Evolutionary conservation across 2,888 invertebrate genomes (phyloP), one percentile per base, ranked within the genome.

Genomic region (Cosmorhoe ocellata): DNA sequence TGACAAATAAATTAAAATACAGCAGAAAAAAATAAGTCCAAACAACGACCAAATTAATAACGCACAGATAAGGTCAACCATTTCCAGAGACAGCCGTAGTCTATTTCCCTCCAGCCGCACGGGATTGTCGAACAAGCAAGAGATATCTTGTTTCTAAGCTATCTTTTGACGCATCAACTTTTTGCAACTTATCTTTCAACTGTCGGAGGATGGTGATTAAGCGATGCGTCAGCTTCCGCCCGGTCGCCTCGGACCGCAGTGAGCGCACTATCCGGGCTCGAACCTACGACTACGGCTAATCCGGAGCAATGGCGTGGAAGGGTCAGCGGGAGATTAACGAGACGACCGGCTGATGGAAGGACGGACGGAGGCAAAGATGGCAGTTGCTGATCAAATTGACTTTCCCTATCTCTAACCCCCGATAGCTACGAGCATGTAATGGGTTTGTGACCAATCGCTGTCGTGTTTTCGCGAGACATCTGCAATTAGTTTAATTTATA

Each of bases 271-370:
- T 26, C 22, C 36, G 22, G 36, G 30, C 11, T 34, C 36, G 26
- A 28, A 37, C 34, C 30, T 13, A 34, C 30, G 31, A 40, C 24
- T 34, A 36, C 51, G 66, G 62, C 64, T 73, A 70, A 70, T 74
- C 66, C 65, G 58, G 24, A 51, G 61, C 52, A 73, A 76, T 79
- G 77, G 74, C 64, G 69, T 54, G 71, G 71, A 79, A 79, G 79
- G 78, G 80, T 72, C 77, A 69, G 70, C 45, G 31, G 18, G 42
- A 71, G 77, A 79, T 79, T 76, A 79, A 79, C 70, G 78, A 75
- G 66, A 67, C 56, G 58, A 38, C 42, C 33, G 39, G n/a, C 12
- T 41, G 42, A 42, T 38, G 40, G 38, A 10, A 12, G 6, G 39
- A 46, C 26, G 24, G 39, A 40, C 32, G 28, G 39, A 6, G 6